These are phyloP conservation scores for Musca vetustissima DNA, from an alignment of 1,140 invertebrate species.

Conservation along the genomic window DNA sequence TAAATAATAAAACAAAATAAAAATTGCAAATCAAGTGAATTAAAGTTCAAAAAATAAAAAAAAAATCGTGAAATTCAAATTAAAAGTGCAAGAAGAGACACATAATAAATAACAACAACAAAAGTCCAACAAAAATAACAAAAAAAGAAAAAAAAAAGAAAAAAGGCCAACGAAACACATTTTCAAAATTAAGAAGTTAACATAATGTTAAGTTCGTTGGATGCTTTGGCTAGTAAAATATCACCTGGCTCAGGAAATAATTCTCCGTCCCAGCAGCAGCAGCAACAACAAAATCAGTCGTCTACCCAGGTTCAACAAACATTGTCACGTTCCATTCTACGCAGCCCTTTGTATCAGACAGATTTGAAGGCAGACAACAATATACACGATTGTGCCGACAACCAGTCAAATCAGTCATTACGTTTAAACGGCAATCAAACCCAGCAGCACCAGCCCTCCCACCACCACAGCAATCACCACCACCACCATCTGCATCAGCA, in stretches of 20 bases:
- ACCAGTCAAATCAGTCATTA: constrained; percentile 29
- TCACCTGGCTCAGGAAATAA: constrained; percentile 65
- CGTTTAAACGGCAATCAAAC: constrained; percentile 38
- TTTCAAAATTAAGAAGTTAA: constrained; percentile 26
- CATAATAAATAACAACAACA: not conserved
- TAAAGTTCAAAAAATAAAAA: not conserved
- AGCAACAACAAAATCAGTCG: constrained; percentile 33
- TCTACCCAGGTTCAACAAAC: constrained; percentile 29
- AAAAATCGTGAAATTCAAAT: not conserved
- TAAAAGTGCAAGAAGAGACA: not conserved
- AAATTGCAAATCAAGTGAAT: not conserved
- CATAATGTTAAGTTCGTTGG: constrained; percentile 74
- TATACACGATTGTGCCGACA: constrained; percentile 5
- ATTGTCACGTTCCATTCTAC: constrained; percentile 1
- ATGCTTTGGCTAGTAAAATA: constrained; percentile 78
- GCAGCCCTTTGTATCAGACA: not conserved
- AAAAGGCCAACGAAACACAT: too few species aligned
- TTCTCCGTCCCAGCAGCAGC: constrained; percentile 33
- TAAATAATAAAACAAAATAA: constrained; percentile 10
- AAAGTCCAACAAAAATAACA: not conserved
- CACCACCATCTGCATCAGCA: too few species aligned
- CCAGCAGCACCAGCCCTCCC: too few species aligned
- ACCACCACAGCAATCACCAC: too few species aligned
- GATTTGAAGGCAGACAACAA: constrained; percentile 7
- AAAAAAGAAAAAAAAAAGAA: constrained; percentile 10